Percentiles rank a stretch among this genome's conserved stretches.
These are phyloP conservation scores for Monochamus alternatus DNA, from an alignment of 2,888 invertebrate genomes.

Conservation along the genomic window DNA sequence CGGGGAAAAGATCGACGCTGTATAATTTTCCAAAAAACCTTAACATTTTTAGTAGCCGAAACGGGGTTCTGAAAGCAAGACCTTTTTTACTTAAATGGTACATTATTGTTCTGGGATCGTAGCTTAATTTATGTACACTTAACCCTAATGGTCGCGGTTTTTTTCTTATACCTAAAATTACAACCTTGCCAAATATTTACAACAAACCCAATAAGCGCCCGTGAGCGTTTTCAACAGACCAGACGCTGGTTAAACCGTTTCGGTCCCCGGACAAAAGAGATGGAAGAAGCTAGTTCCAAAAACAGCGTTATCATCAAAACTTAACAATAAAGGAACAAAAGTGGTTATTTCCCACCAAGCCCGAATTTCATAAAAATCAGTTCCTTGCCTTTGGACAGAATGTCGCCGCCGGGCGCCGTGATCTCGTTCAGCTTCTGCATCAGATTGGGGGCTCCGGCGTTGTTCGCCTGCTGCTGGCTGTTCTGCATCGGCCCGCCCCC, in stretches of 20 bases:
- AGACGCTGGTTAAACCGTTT: background rate
- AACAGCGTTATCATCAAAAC: conserved; percentile 51
- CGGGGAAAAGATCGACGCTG: background rate
- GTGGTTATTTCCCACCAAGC: conserved; percentile 78
- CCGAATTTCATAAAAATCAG: conserved; percentile 96
- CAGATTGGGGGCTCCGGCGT: conserved; percentile 78
- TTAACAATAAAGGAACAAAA: conserved; percentile 52
- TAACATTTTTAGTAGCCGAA: background rate
- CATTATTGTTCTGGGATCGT: background rate
- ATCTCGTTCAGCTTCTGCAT: conserved; percentile 94
- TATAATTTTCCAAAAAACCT: conserved; percentile 1
- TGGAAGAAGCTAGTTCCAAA: conserved; percentile 53
- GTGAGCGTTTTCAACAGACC: conserved; percentile 4
- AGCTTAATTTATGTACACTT: conserved; percentile 19
- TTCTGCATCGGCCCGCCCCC: conserved; percentile 53
- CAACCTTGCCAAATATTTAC: conserved; percentile 34
- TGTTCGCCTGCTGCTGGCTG: conserved; percentile 67
- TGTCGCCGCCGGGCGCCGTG: conserved; percentile 91
- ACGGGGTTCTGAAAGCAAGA: conserved; percentile 2
- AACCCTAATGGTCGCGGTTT: conserved; percentile 10
- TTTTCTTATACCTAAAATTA: conserved; percentile 2
- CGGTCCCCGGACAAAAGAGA: background rate
- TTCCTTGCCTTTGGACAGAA: conserved; percentile 94
- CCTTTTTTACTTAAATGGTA: background rate
- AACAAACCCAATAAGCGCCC: background rate